phyloP scores from a whole-genome alignment of 1,140 invertebrate genomes.

The Atta texana region DNA sequence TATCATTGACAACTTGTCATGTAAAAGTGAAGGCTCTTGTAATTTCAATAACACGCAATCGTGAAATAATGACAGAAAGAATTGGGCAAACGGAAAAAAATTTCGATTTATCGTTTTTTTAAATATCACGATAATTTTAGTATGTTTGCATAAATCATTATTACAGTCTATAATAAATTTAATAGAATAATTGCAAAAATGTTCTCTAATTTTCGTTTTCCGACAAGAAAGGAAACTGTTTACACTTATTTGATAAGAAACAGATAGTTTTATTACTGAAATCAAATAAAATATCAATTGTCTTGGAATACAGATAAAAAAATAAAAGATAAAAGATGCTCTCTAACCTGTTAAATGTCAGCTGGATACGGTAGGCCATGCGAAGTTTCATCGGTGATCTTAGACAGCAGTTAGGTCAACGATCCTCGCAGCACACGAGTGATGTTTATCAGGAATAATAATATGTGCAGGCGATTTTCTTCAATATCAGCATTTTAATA shows the following conservation, averaged over 20 bases:
- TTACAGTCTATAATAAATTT: background rate
- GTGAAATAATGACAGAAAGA: background rate
- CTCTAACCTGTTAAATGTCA: slow-evolving; percentile 70
- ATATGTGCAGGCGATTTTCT: background rate
- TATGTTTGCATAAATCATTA: background rate
- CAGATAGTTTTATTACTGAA: background rate
- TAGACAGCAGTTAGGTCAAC: slow-evolving; percentile 20
- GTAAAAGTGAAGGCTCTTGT: background rate
- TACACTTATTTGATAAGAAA: background rate
- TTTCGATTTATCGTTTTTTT: background rate
- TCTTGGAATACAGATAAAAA: background rate
- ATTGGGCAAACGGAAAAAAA: background rate
- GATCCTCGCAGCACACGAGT: slow-evolving; percentile 62
- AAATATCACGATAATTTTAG: background rate
- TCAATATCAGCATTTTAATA: slow-evolving; percentile 16
- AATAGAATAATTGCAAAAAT: background rate
- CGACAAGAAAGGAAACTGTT: background rate
- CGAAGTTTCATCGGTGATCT: slow-evolving; percentile 50
- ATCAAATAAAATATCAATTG: slow-evolving; percentile 18
- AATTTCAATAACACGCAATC: slow-evolving; percentile 9
- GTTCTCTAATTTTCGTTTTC: background rate
- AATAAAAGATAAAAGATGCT: no score
- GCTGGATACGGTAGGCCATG: slow-evolving; percentile 60
- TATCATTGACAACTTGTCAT: slow-evolving; percentile 26
- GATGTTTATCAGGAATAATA: slow-evolving; percentile 15